Evolutionary conservation across 1,140 invertebrate species (phyloP).

Genomic region (Drosophila orosa): DNA sequence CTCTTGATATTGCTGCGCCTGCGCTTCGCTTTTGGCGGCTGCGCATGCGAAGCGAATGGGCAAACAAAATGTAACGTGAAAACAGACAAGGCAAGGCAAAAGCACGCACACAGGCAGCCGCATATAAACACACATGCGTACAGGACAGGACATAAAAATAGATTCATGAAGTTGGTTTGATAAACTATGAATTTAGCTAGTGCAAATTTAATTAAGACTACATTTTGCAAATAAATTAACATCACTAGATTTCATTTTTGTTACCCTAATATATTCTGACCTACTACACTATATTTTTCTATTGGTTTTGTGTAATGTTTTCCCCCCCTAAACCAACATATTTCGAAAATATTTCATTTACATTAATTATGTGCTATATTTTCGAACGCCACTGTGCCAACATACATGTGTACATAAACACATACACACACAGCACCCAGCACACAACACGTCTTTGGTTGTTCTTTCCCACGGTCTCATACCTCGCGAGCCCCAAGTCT

Average conservation of each 20-base stretch:
- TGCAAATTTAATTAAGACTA: not conserved
- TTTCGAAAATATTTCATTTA: not conserved
- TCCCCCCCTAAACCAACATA: too few species aligned
- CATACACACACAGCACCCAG: slow-evolving; percentile 44
- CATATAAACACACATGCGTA: slow-evolving; percentile 13
- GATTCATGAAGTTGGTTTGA: not conserved
- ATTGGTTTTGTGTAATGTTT: not conserved
- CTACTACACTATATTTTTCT: too few species aligned
- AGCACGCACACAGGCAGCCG: slow-evolving; percentile 31
- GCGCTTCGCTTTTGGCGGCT: slow-evolving; percentile 43
- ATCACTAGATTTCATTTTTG: not conserved
- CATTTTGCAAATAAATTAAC: not conserved
- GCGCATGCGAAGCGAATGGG: slow-evolving; percentile 81
- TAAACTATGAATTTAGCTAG: not conserved
- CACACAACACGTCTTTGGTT: slow-evolving; percentile 80
- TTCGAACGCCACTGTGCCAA: slow-evolving; percentile 10
- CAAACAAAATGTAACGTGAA: slow-evolving; percentile 78
- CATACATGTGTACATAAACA: slow-evolving; percentile 19
- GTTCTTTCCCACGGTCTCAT: slow-evolving; percentile 85
- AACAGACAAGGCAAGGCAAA: slow-evolving; percentile 67
- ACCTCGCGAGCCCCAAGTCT: slow-evolving; percentile 70
- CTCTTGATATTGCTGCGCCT: slow-evolving; percentile 1
- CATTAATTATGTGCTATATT: slow-evolving; percentile 17
- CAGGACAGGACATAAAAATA: slow-evolving; percentile 35
- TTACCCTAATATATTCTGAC: too few species aligned